Conservation (phyloP, 2,797 vertebrate species). For the Alectoris magna region DNA sequence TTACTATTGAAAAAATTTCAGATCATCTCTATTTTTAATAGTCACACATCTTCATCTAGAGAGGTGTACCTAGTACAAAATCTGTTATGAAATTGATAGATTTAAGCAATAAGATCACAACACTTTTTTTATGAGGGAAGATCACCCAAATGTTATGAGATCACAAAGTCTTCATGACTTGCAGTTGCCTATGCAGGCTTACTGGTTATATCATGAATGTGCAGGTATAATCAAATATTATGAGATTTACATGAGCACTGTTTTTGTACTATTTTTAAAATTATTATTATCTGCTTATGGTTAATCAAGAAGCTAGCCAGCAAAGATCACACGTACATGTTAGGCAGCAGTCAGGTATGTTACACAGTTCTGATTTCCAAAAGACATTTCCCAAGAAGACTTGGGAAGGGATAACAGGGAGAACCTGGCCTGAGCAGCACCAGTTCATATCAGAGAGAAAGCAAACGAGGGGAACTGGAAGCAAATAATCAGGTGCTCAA, state of each 20-base stretch:
- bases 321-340: background rate
- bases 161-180: background rate
- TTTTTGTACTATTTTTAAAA: background rate
- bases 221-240: background rate
- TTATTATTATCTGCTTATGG: background rate
- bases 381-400: background rate
- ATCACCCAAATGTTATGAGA: background rate
- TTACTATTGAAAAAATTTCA: background rate
- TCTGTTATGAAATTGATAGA: background rate
- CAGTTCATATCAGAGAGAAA: background rate
- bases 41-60: background rate
- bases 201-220: background rate
- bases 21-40: background rate
- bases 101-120: background rate
- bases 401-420: background rate
- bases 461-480: background rate
- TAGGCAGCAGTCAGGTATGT: background rate
- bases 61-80: background rate
- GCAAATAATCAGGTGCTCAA: background rate
- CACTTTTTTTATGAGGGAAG: background rate
- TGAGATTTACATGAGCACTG: background rate
- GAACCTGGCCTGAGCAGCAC: background rate
- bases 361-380: background rate
- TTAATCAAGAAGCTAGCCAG: background rate
- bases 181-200: background rate